Evolutionary conservation across 2,888 invertebrate genomes (phyloP).

Genomic region (Trissoscelio sp.): DNA sequence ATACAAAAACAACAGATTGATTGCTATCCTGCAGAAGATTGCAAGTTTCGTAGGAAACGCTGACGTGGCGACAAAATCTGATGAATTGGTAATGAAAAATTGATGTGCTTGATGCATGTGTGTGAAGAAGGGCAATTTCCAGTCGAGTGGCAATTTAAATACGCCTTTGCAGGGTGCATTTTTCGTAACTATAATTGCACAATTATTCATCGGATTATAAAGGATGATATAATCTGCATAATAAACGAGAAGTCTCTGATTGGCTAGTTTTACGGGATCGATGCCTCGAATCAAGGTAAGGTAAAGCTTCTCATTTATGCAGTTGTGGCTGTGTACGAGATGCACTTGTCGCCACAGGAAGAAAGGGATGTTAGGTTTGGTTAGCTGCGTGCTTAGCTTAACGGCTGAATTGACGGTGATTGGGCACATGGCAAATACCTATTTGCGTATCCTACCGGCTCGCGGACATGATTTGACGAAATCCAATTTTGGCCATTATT

Average conservation of each 20-base stretch:
- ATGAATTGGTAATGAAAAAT: conserved; percentile 27
- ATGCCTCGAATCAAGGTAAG: conserved; percentile 6
- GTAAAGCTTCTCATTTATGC: conserved; percentile 11
- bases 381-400: conserved; percentile 41
- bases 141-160: conserved; percentile 11
- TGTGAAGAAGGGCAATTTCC: conserved; percentile 3
- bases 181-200: conserved; percentile 31
- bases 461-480: conserved; percentile 50
- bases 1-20: not conserved
- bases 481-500: conserved; percentile 53
- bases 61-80: conserved; percentile 6
- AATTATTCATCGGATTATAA: conserved; percentile 26
- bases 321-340: conserved; percentile 5
- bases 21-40: not conserved
- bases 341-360: conserved; percentile 46
- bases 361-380: conserved; percentile 53
- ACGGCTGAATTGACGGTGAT: conserved; percentile 55
- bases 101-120: not conserved
- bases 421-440: conserved; percentile 55
- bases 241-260: not conserved
- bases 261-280: conserved; percentile 10
- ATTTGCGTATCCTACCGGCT: conserved; percentile 43
- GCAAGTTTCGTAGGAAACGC: conserved; percentile 11
- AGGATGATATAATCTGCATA: conserved; percentile 26
- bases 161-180: conserved; percentile 7